Percentiles rank a stretch among this genome's conserved stretches.
phyloP scores from a whole-genome alignment of 2,888 invertebrate species.

The Trypoxylon attenuatum region DNA sequence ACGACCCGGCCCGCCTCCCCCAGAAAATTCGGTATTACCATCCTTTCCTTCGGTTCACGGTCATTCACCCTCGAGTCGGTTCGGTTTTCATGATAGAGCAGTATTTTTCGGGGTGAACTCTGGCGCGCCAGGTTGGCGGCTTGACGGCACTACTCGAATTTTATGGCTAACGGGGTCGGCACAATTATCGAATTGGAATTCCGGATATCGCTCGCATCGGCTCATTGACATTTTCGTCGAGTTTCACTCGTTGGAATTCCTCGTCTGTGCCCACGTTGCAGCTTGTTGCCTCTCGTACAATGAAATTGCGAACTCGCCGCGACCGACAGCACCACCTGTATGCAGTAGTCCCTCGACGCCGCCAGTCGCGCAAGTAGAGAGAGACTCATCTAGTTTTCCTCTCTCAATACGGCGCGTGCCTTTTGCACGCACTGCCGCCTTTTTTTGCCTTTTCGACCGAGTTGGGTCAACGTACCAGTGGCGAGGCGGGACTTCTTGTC shows the following conservation, averaged over 20 bases:
- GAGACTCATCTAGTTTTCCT: no score
- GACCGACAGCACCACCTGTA: neutral
- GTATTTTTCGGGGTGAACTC: neutral
- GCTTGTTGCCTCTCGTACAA: neutral
- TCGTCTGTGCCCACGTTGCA: slow-evolving; percentile 18
- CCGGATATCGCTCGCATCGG: slow-evolving; percentile 31
- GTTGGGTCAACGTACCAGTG: neutral
- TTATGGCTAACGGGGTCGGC: neutral
- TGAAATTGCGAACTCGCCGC: neutral
- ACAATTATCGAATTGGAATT: slow-evolving; percentile 37
- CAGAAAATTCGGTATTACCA: no score
- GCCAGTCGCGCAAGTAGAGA: neutral
- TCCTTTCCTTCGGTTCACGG: neutral
- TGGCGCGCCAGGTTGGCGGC: no score
- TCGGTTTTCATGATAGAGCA: neutral
- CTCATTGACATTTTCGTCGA: slow-evolving; percentile 57
- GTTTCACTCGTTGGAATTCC: slow-evolving; percentile 38
- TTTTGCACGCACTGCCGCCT: no score
- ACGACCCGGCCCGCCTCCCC: neutral
- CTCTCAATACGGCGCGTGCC: no score
- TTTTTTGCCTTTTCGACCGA: neutral
- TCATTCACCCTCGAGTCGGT: neutral
- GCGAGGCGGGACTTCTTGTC: neutral
- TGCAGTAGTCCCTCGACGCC: neutral
- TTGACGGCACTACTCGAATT: no score